These are phyloP conservation scores for Isurus oxyrinchus DNA, from an alignment of 2,113 vertebrate species.

Conservation along the genomic window DNA sequence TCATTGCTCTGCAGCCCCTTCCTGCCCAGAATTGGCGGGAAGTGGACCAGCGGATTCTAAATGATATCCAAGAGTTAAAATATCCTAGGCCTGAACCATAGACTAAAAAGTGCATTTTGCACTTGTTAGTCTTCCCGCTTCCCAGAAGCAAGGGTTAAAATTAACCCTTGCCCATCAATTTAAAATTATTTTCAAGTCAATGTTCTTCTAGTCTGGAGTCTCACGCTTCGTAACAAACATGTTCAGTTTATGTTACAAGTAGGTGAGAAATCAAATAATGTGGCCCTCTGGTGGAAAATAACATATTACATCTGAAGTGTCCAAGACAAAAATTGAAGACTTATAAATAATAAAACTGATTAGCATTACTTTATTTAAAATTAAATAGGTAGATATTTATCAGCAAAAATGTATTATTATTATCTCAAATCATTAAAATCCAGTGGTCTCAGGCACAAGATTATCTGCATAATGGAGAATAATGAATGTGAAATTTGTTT, in stretches of 20 bases:
- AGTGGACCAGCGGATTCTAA: neutral
- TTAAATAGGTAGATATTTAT: neutral
- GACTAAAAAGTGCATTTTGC: neutral
- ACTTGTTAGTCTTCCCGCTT: too few species aligned
- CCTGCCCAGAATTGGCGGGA: neutral
- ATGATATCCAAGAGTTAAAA: conserved; percentile 5
- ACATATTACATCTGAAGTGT: conserved; percentile 51
- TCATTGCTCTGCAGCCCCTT: neutral
- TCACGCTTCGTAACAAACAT: conserved; percentile 8
- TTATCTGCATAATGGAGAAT: neutral
- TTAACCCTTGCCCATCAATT: neutral
- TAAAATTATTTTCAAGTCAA: neutral
- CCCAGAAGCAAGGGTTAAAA: neutral
- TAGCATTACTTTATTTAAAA: conserved; percentile 11
- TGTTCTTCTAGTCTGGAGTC: neutral
- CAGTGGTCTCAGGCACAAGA: neutral
- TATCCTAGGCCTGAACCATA: neutral
- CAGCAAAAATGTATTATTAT: neutral
- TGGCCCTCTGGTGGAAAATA: conserved; percentile 94
- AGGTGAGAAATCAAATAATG: conserved; percentile 66
- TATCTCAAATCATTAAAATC: neutral
- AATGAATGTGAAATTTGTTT: conserved; percentile 26
- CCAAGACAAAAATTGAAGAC: conserved; percentile 65
- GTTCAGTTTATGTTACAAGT: conserved; percentile 21
- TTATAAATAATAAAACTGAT: conserved; percentile 33